These are phyloP conservation scores for Noctua janthe DNA, from an alignment of 2,888 invertebrate genomes.

Conservation along the genomic window DNA sequence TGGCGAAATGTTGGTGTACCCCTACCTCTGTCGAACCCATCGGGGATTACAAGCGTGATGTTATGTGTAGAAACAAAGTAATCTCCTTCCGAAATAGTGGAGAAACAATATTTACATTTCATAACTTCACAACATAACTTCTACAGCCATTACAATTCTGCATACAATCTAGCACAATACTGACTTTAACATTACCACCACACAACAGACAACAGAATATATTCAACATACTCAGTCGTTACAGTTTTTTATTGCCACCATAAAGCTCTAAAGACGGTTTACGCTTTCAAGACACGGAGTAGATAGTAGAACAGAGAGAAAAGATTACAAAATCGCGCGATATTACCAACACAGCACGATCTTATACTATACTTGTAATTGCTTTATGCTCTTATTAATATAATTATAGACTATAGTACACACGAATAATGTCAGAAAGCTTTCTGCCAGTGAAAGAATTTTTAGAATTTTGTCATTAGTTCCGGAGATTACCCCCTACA, in stretches of 20 bases:
- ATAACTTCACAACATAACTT: slow-evolving; percentile 1
- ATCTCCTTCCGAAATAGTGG: background rate
- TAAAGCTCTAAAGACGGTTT: slow-evolving; percentile 67
- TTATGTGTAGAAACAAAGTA: background rate
- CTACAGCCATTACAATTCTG: slow-evolving; percentile 17
- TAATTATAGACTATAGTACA: too few relatives aligned
- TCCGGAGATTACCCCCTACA: too few relatives aligned
- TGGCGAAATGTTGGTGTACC: too few relatives aligned
- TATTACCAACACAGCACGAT: background rate
- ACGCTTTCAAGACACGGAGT: slow-evolving; percentile 28
- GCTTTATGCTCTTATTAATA: too few relatives aligned
- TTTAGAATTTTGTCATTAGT: too few relatives aligned
- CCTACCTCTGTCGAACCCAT: background rate
- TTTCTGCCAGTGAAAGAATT: too few relatives aligned
- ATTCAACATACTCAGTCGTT: slow-evolving; percentile 66
- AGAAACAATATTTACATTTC: background rate
- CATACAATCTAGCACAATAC: slow-evolving; percentile 38
- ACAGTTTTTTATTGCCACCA: slow-evolving; percentile 66
- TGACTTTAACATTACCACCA: slow-evolving; percentile 23
- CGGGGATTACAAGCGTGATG: background rate
- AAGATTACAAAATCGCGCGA: background rate
- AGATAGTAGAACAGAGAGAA: slow-evolving; percentile 11
- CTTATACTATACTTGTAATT: background rate
- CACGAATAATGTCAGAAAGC: too few relatives aligned
- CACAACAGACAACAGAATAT: slow-evolving; percentile 50